Base-by-base conservation (phyloP, 2,113 vertebrate genomes). In the Cyprinus carpio region DNA sequence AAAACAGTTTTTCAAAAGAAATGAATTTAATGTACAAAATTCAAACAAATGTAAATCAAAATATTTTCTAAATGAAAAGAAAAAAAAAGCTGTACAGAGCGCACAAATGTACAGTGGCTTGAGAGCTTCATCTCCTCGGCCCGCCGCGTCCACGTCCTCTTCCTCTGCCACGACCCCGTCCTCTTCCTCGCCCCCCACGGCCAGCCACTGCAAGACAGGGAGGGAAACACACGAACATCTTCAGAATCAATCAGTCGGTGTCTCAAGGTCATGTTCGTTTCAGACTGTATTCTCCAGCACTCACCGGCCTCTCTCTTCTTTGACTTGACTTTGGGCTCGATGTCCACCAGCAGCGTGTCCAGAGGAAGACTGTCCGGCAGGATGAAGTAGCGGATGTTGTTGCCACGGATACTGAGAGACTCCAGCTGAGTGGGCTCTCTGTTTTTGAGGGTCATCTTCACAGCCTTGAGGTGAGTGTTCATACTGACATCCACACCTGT, bases 371-470 rank as follows among this genome's bases (percentile, higher is more conserved):
- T 99, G 94, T 99, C 98, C 0, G 98, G 98, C 64, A 99, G 95
- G 88, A 99, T 99, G 88, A 99, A 99, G 92, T 99, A 99, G 15
- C 97, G 97, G 89, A 99, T 99, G 83, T 99, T 99, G 93, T 99
- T 99, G 86, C 98, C 98, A 40, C 98, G 95, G 91, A 99, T 99
- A 74, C 98, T 99, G 84, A 99, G 93, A 0, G 97, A 98, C 90
- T 99, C 98, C 89, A 99, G 93, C 92, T 99, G 98, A 11, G 97
- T 97, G 0, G 98, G 98, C 75, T 99, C 97, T 89, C 98, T 95
- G 94, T 99, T 99, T 92, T 99, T 99, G 90, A 98, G 94, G 0
- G 97, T 99, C 98, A 99, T 99, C 89, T 99, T 99, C 90, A 99
- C 97, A 0, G 98, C 98, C 90, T 99, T 99, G 88, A 99, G 95